Evolutionary conservation across 2,888 invertebrate genomes (phyloP), one percentile per base, ranked within the genome.

Genomic region (Disparrhopalites patrizii): DNA sequence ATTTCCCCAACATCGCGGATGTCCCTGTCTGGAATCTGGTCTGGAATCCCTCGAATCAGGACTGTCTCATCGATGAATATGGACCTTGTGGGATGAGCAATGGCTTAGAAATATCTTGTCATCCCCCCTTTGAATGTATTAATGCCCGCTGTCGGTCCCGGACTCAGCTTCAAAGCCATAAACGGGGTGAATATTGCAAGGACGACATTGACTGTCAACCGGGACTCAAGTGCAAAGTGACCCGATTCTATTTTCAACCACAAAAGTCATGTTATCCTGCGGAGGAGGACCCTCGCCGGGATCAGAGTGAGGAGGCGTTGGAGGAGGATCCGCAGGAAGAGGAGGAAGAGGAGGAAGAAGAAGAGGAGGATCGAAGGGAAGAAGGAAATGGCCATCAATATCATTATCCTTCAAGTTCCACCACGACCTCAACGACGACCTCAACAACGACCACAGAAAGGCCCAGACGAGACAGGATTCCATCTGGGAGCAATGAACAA

Each of bases 31-130:
- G 65, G 65, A 33, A 58, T 25, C 36, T 65, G 4, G 27, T 51
- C 8, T 33, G 58, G 50, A 28, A 20, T 38, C 38, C 38, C 15
- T 20, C 25, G 8, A 20, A 8, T 13, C 25, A 38, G 28, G 20
- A 50, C 8, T 65, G 65, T 40, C 28, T 25, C 8, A 65, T 65
- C 30, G 65, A 43, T 18, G 58, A 58, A 23, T 28, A 13, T 15
- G 65, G 65, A 13, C 65, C 65, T n/a, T 65, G 65, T 43, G 65
- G 65, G 18, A 40, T n/a, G 7, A 31, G 54, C 30, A 58, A 58
- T 20, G 31, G 33, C 38, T 5, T 65, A 13, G 25, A 61, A 2
- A 23, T 65, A n/a, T 31, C 30, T n/a, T 65, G 65, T 38, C 1
- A 2, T 7, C 10, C 52, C 5, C 54, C 30, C 3, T 27, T 38